Evolutionary conservation across 2,888 invertebrate genomes (phyloP), one percentile per base, ranked within the genome.

Genomic region (Chrysomela aeneicollis): DNA sequence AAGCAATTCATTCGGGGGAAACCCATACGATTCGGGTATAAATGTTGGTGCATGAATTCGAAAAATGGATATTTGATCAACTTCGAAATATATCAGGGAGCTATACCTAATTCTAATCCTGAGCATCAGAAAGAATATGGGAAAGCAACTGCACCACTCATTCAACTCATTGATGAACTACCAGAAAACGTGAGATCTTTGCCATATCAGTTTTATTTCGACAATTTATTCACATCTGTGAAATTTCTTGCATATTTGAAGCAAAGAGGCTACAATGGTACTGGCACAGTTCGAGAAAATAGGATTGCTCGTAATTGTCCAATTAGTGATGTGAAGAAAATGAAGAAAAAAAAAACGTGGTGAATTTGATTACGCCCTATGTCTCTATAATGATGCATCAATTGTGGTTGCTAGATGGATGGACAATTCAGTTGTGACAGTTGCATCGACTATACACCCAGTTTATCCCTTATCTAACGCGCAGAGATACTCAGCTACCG

Each of bases 181-280:
- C 59, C 60, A 1, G 35, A 47, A 22, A n/a, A 54, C 17, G 49
- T 17, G 21, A 64, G 47, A 30, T 30, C 22, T 12, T 26, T 52
- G 15, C 61, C 52, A 2, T 52, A 26, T 46, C 17, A 54, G 1
- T 59, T 62, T 46, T 66, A 66, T 32, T 66, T 63, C 35, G 66
- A 66, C 49, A 66, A 64, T 55, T 35, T 59, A 35, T 59, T 64
- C 50, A 61, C 64, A 6, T 66, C 55, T 6, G 18, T 51, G 32
- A 51, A 55, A 5, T 49, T 66, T 22, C 51, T 66, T 35, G 9
- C 0, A 1, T 19, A 66, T 35, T 21, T 59, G 32, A 66, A 59
- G 37, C 22, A 12, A 2, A 18, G 12, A 0, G 32, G 63, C 3
- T 63, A 59, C 32, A 30, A 51, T n/a, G 66, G 18, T 17, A 66